These are phyloP conservation scores for Coptotermes formosanus DNA, from an alignment of 1,140 invertebrate genomes.

Conservation along the genomic window DNA sequence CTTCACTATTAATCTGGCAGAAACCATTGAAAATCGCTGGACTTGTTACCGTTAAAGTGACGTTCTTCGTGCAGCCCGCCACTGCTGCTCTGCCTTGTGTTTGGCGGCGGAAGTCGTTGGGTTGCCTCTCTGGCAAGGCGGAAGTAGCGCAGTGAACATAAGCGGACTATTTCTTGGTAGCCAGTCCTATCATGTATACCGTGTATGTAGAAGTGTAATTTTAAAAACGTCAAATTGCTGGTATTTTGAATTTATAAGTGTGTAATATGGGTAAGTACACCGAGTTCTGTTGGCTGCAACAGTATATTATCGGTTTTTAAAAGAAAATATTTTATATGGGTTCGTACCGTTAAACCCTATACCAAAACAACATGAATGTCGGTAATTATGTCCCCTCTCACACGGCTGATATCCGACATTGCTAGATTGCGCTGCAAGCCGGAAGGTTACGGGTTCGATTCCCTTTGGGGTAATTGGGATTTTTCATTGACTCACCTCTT, in stretches of 20 bases:
- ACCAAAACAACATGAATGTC: too few relatives aligned
- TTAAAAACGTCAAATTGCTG: background rate
- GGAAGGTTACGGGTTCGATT: too few relatives aligned
- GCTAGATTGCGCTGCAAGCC: too few relatives aligned
- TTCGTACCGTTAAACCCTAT: background rate
- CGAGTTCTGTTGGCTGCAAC: background rate
- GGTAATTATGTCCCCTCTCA: too few relatives aligned
- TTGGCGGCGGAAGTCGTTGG: background rate
- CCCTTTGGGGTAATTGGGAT: too few relatives aligned
- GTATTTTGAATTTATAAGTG: background rate
- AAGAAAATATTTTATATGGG: background rate
- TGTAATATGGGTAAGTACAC: background rate
- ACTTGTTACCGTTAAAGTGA: too few relatives aligned
- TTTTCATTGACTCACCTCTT: too few relatives aligned
- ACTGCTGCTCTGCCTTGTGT: background rate
- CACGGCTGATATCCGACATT: too few relatives aligned
- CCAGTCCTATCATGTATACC: background rate
- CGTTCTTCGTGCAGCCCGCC: background rate
- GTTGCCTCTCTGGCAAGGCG: background rate
- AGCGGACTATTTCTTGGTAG: background rate
- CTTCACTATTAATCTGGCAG: too few relatives aligned
- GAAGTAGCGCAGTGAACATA: background rate
- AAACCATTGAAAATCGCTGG: too few relatives aligned
- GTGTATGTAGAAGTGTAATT: background rate
- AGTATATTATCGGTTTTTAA: background rate